Conservation (phyloP, 2,113 vertebrate species). For the Hippocampus mohnikei region DNA sequence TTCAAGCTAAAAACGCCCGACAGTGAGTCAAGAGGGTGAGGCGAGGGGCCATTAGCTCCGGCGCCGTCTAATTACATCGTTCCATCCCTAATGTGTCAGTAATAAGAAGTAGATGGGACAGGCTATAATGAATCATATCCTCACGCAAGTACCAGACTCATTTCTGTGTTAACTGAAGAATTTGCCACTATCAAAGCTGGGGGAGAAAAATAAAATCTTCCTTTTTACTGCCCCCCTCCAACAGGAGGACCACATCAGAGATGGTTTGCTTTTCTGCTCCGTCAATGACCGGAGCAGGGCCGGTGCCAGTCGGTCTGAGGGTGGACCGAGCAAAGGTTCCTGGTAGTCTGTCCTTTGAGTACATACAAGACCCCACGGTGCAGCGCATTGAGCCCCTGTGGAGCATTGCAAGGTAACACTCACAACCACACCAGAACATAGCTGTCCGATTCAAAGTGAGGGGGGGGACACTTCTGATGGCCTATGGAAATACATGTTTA, state of each 20-base stretch:
- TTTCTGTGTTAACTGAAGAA: slow-evolving; percentile 25
- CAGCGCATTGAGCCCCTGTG: slow-evolving; percentile 88
- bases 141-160: slow-evolving; percentile 28
- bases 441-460: not conserved
- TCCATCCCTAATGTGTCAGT: slow-evolving; percentile 52
- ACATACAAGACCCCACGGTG: slow-evolving; percentile 90
- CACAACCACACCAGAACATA: not conserved
- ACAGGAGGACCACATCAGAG: slow-evolving; percentile 82
- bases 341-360: slow-evolving; percentile 81
- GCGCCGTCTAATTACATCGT: slow-evolving; percentile 53
- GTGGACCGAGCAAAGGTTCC: slow-evolving; percentile 83
- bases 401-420: slow-evolving; percentile 87
- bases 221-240: slow-evolving; percentile 5
- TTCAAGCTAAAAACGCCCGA: slow-evolving; percentile 54
- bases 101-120: slow-evolving; percentile 39
- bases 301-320: slow-evolving; percentile 77
- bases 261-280: slow-evolving; percentile 86
- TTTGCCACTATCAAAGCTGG: slow-evolving; percentile 34
- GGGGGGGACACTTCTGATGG: not conserved
- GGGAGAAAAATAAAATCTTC: slow-evolving; percentile 19
- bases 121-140: slow-evolving; percentile 41
- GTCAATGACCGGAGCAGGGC: slow-evolving; percentile 77
- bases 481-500: not conserved
- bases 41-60: slow-evolving; percentile 51
- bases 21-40: slow-evolving; percentile 48